These are phyloP conservation scores for Alentia gelatinosa DNA, from an alignment of 2,888 invertebrate species.

Conservation along the genomic window DNA sequence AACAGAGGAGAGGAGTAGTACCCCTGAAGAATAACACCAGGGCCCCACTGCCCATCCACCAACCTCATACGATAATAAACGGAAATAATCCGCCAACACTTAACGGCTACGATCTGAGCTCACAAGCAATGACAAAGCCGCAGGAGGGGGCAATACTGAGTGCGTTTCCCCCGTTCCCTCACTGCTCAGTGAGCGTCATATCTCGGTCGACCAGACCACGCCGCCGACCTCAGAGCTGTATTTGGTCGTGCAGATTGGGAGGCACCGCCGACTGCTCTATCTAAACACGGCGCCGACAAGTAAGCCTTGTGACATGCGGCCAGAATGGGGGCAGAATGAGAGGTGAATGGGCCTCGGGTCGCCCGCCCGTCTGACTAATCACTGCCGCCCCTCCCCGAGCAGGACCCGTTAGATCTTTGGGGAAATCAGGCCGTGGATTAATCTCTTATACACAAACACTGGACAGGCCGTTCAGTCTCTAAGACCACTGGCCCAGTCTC, in stretches of 20 bases:
- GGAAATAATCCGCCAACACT: too few species aligned
- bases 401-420: constrained; percentile 14
- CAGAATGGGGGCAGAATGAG: not conserved
- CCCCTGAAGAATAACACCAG: too few species aligned
- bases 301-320: not conserved
- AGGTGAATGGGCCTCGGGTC: not conserved
- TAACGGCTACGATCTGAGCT: too few species aligned
- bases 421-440: constrained; percentile 28
- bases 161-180: not conserved
- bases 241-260: not conserved
- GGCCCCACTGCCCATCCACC: too few species aligned
- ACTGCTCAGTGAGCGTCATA: not conserved
- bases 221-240: not conserved
- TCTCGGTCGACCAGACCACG: not conserved
- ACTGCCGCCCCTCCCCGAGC: not conserved
- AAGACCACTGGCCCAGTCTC: not conserved
- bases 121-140: not conserved
- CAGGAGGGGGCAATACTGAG: not conserved
- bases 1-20: too few species aligned
- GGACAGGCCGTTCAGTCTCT: not conserved
- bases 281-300: not conserved
- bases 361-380: constrained; percentile 2
- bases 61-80: too few species aligned
- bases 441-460: constrained; percentile 25
- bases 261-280: not conserved